phyloP scores from a whole-genome alignment of 2,113 vertebrate species.

The Phyllostomus hastatus region DNA sequence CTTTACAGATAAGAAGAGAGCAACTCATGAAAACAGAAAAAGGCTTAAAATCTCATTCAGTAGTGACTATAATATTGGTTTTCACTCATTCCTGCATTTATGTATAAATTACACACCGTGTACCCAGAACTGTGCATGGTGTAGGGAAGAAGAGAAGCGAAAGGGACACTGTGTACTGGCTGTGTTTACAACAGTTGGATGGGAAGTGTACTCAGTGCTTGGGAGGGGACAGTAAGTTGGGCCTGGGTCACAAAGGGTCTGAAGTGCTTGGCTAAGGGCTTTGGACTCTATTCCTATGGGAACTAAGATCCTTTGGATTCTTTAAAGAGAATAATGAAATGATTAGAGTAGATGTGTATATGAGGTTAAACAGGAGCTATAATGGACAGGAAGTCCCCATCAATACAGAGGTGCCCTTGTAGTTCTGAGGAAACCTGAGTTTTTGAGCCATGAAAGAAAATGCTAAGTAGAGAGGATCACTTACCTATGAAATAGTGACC shows the following conservation, averaged over 20 bases:
- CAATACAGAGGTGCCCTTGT: fast-evolving
- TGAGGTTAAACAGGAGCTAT: neutral
- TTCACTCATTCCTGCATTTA: neutral
- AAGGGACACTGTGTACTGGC: fast-evolving
- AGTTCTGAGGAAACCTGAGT: neutral
- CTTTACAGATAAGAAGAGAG: neutral
- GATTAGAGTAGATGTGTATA: neutral
- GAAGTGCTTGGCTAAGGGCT: neutral
- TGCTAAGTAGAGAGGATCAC: neutral
- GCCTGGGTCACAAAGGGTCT: neutral
- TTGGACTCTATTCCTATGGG: neutral
- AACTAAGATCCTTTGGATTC: neutral
- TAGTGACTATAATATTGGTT: neutral
- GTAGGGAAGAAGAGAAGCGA: neutral
- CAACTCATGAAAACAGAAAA: neutral
- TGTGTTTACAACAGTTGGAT: neutral
- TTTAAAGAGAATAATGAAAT: neutral
- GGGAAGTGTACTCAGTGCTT: neutral
- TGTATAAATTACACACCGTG: neutral
- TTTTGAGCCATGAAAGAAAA: neutral
- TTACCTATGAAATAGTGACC: neutral
- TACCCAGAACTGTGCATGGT: neutral
- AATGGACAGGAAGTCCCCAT: neutral
- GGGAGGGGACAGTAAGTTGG: neutral
- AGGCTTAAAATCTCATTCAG: neutral